These are phyloP conservation scores for Poecilia wingei DNA, from an alignment of 2,797 vertebrate genomes.

Conservation along the genomic window DNA sequence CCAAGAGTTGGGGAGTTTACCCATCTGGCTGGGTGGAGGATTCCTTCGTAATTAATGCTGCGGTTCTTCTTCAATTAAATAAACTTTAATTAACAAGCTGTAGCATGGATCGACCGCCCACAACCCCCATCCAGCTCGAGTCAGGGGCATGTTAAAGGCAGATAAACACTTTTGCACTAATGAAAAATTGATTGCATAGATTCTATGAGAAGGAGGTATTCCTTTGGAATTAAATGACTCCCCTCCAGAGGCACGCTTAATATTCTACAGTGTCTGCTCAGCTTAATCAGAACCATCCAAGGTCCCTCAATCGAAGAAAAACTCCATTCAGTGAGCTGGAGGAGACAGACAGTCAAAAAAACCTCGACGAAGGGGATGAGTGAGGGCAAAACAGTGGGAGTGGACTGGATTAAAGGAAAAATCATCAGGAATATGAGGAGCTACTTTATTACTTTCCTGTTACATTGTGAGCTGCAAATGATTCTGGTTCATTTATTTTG, in stretches of 20 bases:
- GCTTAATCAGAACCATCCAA: constrained; percentile 88
- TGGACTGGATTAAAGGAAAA: constrained; percentile 29
- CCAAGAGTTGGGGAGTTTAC: constrained; percentile 51
- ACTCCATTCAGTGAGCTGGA: constrained; percentile 78
- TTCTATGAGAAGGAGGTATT: constrained; percentile 83
- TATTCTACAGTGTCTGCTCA: constrained; percentile 83
- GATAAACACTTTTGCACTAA: constrained; percentile 99
- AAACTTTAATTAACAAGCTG: constrained; percentile 99
- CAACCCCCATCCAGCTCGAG: constrained; percentile 88
- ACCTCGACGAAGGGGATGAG: constrained; percentile 11
- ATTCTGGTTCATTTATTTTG: constrained; percentile 43
- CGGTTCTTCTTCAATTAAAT: constrained; percentile 96
- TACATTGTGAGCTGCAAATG: constrained; percentile 26
- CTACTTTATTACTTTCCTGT: constrained; percentile 44
- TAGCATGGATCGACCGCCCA: constrained; percentile 90
- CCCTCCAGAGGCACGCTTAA: constrained; percentile 78
- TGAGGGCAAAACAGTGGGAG: constrained; percentile 19
- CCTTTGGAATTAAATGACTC: constrained; percentile 73
- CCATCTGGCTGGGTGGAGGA: constrained; percentile 77
- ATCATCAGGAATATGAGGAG: constrained; percentile 29
- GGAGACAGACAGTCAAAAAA: constrained; percentile 61
- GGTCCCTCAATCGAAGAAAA: constrained; percentile 87
- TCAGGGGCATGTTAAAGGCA: constrained; percentile 92
- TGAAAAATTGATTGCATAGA: constrained; percentile 99
- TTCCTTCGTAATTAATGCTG: constrained; percentile 93